These are phyloP conservation scores for Perca schrenkii DNA, from an alignment of 2,113 vertebrate species.

Conservation along the genomic window DNA sequence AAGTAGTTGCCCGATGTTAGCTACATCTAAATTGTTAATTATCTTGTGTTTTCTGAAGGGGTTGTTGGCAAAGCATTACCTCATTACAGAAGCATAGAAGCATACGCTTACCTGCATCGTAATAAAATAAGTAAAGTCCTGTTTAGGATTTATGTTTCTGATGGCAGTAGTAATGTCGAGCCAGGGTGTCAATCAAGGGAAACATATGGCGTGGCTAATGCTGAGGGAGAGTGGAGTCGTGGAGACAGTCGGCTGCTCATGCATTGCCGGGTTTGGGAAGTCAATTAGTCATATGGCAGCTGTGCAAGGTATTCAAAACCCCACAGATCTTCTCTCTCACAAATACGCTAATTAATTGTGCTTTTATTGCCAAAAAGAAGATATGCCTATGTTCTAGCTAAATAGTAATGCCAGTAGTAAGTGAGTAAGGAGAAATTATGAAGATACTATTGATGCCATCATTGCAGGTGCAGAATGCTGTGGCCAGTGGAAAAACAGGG, in stretches of 20 bases:
- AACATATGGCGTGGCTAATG: background rate
- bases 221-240: background rate
- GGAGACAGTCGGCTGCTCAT: background rate
- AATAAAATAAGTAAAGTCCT: background rate
- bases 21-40: background rate
- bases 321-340: background rate
- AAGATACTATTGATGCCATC: background rate
- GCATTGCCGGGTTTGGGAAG: background rate
- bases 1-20: background rate
- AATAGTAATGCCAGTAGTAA: background rate
- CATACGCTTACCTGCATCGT: background rate
- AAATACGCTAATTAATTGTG: background rate
- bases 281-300: background rate
- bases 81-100: background rate
- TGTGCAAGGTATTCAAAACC: background rate
- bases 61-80: background rate
- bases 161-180: background rate
- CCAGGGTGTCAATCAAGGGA: background rate
- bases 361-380: background rate
- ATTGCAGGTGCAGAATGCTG: background rate
- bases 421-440: background rate
- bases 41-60: background rate
- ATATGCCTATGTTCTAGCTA: background rate
- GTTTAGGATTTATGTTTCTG: background rate
- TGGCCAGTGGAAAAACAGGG: background rate